These are phyloP conservation scores for Salvelinus sp. DNA, from an alignment of 2,113 vertebrate genomes.

Conservation along the genomic window DNA sequence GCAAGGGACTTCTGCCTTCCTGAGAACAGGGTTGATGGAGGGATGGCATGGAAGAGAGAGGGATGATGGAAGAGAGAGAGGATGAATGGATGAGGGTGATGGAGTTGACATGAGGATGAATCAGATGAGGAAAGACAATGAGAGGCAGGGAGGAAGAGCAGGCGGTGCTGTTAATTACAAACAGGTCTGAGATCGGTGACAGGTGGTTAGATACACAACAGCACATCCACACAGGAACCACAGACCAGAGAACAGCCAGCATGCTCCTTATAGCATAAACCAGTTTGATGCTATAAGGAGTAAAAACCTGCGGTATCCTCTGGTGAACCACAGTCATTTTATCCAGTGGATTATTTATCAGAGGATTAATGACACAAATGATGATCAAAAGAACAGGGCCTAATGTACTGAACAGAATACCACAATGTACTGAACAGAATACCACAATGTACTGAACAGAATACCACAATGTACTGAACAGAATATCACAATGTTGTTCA, in stretches of 20 bases:
- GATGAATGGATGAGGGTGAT: constrained; percentile 53
- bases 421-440: too few species aligned
- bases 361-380: too few species aligned
- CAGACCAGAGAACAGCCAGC: constrained; percentile 28
- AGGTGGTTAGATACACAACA: constrained; percentile 51
- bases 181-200: constrained; percentile 46
- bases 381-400: too few species aligned
- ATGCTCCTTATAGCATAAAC: neutral
- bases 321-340: neutral
- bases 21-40: constrained; percentile 65
- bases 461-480: too few species aligned
- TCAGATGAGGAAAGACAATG: neutral
- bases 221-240: constrained; percentile 40
- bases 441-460: too few species aligned
- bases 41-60: constrained; percentile 53
- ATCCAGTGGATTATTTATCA: too few species aligned
- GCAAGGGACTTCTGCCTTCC: constrained; percentile 72
- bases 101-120: constrained; percentile 40
- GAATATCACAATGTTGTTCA: too few species aligned
- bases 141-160: neutral
- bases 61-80: constrained; percentile 30
- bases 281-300: neutral
- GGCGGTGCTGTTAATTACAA: constrained; percentile 15
- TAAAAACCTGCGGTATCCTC: neutral
- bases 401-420: too few species aligned